A percentile compares a stretch with the other conserved stretches of the same genome.
phyloP scores from a whole-genome alignment of 2,113 vertebrate genomes.

The Podarcis muralis region DNA sequence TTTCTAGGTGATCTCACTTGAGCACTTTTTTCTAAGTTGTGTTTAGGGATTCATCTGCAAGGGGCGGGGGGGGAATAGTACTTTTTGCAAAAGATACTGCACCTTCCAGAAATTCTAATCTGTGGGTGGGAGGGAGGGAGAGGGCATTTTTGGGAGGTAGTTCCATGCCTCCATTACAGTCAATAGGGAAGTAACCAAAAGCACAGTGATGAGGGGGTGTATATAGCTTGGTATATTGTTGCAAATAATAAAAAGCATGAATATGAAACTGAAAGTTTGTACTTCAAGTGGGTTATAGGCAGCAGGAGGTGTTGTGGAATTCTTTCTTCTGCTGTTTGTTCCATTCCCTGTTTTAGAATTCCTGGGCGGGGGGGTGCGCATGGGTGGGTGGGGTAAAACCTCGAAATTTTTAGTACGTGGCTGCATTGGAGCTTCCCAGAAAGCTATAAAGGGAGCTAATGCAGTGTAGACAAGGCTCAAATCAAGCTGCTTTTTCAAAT shows the following conservation, averaged over 20 bases:
- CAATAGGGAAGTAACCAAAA: constrained; percentile 65
- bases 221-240: constrained; percentile 73
- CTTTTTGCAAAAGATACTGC: constrained; percentile 50
- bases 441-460: constrained; percentile 53
- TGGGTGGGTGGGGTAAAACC: constrained; percentile 8
- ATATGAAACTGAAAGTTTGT: constrained; percentile 69
- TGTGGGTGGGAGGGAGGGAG: constrained; percentile 9
- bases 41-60: constrained; percentile 61
- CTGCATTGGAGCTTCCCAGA: constrained; percentile 65
- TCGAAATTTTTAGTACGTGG: constrained; percentile 35
- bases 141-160: constrained; percentile 49
- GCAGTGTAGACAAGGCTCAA: constrained; percentile 68
- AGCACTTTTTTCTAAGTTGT: constrained; percentile 67
- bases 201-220: constrained; percentile 68
- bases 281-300: constrained; percentile 67
- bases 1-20: constrained; percentile 65
- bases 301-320: constrained; percentile 63
- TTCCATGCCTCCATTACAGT: constrained; percentile 50
- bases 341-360: constrained; percentile 75
- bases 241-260: constrained; percentile 73
- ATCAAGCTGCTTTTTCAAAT: constrained; percentile 65
- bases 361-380: constrained; percentile 51
- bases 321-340: constrained; percentile 65
- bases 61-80: constrained; percentile 56
- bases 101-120: constrained; percentile 51